A percentile compares a stretch with the other conserved stretches of the same genome.
These are phyloP conservation scores for Trichonephila clavipes DNA, from an alignment of 1,140 invertebrate genomes.

Conservation along the genomic window DNA sequence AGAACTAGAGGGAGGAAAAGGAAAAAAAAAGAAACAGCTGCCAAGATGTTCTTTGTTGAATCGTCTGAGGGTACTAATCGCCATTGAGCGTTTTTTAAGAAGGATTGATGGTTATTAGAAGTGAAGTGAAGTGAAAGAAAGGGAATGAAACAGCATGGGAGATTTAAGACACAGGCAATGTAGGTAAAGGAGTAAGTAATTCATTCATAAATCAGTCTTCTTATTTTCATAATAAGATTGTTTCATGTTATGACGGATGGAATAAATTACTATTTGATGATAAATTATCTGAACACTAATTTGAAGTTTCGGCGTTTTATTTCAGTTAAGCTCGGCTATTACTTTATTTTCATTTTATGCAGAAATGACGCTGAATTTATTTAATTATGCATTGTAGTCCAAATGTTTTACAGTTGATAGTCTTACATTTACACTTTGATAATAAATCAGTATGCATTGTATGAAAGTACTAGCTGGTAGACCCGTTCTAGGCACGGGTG, in stretches of 20 bases:
- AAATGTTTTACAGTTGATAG: too few species aligned
- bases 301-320: neutral
- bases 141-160: neutral
- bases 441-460: too few species aligned
- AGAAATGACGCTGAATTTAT: neutral
- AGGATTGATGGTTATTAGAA: slow-evolving; percentile 70
- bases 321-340: neutral
- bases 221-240: slow-evolving; percentile 56
- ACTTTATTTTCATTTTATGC: neutral
- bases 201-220: slow-evolving; percentile 61
- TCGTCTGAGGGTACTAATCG: slow-evolving; percentile 56
- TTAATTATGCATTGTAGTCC: neutral
- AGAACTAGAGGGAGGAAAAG: neutral
- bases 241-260: neutral
- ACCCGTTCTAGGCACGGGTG: too few species aligned
- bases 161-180: neutral
- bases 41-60: slow-evolving; percentile 64
- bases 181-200: slow-evolving; percentile 35
- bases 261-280: slow-evolving; percentile 58
- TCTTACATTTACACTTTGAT: too few species aligned
- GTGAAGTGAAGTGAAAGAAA: slow-evolving; percentile 49
- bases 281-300: neutral
- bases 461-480: too few species aligned
- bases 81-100: slow-evolving; percentile 66
- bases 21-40: slow-evolving; percentile 61